Base-by-base conservation (phyloP, 2,113 vertebrate species). In the Nothocercus nigrocapillus region DNA sequence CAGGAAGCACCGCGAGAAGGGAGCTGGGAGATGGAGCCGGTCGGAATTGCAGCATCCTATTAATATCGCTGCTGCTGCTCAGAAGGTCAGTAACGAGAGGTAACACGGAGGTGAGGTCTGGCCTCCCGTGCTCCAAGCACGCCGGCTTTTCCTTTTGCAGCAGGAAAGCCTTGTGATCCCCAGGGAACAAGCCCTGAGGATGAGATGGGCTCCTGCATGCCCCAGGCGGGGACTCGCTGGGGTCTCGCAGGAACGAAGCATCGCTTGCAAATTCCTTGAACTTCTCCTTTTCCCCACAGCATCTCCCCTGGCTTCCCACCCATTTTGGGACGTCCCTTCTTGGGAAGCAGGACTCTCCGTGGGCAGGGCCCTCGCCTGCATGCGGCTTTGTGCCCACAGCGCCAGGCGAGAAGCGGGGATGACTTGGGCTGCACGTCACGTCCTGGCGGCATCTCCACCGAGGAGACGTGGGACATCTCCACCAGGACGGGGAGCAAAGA, bases 11-110 rank as follows among this genome's bases (percentile, higher is more conserved):
- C 5, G 32, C 78, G 82, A 81, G 84, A 81, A 66, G 30, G 70
- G 79, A 93, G 73, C 30, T 64, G 62, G 64, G 84, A 94, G 72
- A 91, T 83, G 72, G 80, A 88, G 92, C 88, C 77, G 58, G 84
- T 92, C 62, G 59, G 90, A 95, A 86, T 5, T 66, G 87, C 91
- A 90, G 64, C 61, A 88, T 91, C 82, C 93, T 93, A 88, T 97
- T 90, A 96, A 96, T 96, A 94, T 80, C 72, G 44, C 40, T 5
- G 13, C 82, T 75, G 45, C 74, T 61, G 40, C 56, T 84, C 85
- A 78, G 78, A 90, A 90, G 73, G 59, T 89, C 77, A 89, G 90
- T 91, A 93, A 85, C 18, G 51, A 94, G 49, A 49, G 49, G 10
- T 49, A 49, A 49, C 21, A 21, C 21, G 49, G 49, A 53, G 70